Evolutionary conservation across 1,140 invertebrate species (phyloP).

Genomic region (Eufriesea mexicana): DNA sequence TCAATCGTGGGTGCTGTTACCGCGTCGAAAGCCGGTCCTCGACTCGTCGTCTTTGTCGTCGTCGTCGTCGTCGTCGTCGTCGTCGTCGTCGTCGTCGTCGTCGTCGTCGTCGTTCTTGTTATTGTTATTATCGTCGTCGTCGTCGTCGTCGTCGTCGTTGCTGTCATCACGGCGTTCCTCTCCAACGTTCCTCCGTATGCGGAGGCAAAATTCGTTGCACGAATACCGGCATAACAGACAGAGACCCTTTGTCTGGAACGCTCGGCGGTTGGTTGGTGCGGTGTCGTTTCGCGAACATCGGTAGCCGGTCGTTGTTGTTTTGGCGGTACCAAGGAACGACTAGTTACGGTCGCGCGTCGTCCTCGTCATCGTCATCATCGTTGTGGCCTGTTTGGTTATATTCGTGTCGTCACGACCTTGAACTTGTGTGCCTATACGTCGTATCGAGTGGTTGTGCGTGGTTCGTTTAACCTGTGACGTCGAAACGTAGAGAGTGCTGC

Average conservation of each 20-base stretch:
- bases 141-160: no score
- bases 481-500: conserved; percentile 26
- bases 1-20: conserved; percentile 17
- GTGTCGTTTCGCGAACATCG: not conserved
- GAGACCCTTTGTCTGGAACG: conserved; percentile 34
- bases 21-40: not conserved
- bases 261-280: not conserved
- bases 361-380: not conserved
- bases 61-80: no score
- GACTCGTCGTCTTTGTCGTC: not conserved
- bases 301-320: not conserved
- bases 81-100: no score
- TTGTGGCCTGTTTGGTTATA: not conserved
- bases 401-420: conserved; percentile 55
- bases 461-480: conserved; percentile 48
- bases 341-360: not conserved
- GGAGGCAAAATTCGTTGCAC: not conserved
- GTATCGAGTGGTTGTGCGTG: conserved; percentile 34
- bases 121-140: no score
- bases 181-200: conserved; percentile 6
- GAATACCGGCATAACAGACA: conserved; percentile 10
- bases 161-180: conserved; percentile 3
- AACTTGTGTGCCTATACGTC: conserved; percentile 53
- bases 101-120: no score
- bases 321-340: not conserved